Conservation (phyloP, 2,888 invertebrate genomes). For the Phorcus lineatus region DNA sequence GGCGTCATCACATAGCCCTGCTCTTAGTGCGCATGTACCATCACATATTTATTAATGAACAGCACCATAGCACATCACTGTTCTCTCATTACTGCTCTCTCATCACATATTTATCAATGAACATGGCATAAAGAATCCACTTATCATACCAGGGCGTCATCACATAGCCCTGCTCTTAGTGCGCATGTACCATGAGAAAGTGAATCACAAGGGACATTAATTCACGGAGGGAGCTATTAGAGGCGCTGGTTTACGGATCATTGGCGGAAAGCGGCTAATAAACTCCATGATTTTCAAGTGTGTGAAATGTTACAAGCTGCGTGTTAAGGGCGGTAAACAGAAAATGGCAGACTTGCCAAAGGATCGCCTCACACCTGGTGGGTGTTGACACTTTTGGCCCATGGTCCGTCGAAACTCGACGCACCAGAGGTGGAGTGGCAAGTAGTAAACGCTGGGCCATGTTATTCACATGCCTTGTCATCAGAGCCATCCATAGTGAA, state of each 20-base stretch:
- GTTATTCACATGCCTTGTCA: neutral
- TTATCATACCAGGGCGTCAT: conserved; percentile 11
- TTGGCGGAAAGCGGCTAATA: conserved; percentile 19
- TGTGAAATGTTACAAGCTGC: neutral
- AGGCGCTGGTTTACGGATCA: conserved; percentile 3
- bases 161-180: conserved; percentile 16
- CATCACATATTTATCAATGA: too few relatives aligned
- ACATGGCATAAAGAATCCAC: neutral
- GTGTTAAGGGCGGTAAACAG: neutral
- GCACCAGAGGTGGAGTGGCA: neutral
- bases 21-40: neutral
- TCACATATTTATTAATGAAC: too few relatives aligned
- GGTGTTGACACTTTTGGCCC: neutral
- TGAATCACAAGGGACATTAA: conserved; percentile 14
- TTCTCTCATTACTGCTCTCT: too few relatives aligned
- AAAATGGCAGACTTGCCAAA: neutral
- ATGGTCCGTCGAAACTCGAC: too few relatives aligned
- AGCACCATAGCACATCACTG: too few relatives aligned
- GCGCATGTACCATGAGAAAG: neutral
- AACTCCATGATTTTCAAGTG: neutral
- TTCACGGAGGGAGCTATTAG: conserved; percentile 17
- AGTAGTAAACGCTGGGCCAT: neutral
- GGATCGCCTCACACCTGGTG: neutral
- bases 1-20: neutral
- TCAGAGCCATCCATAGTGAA: neutral